These are phyloP conservation scores for Dallia pectoralis DNA, from an alignment of 2,797 vertebrate genomes.

Conservation along the genomic window DNA sequence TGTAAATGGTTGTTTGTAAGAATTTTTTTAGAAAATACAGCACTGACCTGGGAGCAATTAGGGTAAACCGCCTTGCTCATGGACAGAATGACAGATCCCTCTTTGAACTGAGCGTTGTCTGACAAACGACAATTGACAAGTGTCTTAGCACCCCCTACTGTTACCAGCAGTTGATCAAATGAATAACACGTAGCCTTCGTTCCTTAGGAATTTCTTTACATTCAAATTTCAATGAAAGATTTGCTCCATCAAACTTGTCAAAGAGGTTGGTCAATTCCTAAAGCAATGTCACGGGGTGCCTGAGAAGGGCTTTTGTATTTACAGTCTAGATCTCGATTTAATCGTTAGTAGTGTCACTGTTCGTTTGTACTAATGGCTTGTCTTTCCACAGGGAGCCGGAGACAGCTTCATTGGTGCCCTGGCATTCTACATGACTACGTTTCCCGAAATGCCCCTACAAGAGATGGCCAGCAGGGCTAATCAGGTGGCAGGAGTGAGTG, in stretches of 20 bases:
- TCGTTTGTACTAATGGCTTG: background rate
- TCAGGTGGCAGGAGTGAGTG: constrained; percentile 82
- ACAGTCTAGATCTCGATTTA: background rate
- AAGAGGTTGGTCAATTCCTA: background rate
- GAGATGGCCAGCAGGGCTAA: constrained; percentile 89
- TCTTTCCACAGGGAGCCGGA: constrained; percentile 85
- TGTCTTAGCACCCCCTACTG: constrained; percentile 74
- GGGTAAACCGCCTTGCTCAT: no score
- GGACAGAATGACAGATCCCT: no score
- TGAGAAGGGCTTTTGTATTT: background rate
- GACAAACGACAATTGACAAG: constrained; percentile 41
- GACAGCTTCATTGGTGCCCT: constrained; percentile 95
- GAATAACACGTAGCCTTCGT: background rate
- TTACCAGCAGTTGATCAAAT: constrained; percentile 16
- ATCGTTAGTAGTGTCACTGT: background rate
- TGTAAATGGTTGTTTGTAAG: background rate
- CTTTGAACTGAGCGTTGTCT: background rate
- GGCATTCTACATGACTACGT: constrained; percentile 89
- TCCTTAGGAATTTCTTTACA: background rate
- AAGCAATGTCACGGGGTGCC: background rate
- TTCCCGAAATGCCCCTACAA: constrained; percentile 82
- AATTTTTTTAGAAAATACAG: no score
- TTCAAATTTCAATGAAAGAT: background rate
- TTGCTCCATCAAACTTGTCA: background rate
- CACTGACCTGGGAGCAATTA: no score